Conservation (phyloP, 2,888 invertebrate genomes). For the Hyles lineata region DNA sequence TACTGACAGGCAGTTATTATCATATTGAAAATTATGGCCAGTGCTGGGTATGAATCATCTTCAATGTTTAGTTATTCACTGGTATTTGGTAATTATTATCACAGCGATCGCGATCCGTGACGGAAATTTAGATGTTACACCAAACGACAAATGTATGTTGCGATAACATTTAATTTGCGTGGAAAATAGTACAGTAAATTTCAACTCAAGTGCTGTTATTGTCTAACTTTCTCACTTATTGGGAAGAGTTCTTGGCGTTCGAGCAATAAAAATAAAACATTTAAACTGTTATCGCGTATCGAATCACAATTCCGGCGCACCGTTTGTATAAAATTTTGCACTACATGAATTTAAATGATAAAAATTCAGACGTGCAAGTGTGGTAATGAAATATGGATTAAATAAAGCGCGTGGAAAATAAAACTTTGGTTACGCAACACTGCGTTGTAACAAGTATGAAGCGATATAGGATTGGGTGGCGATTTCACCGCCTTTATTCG, state of each 20-base stretch:
- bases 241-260: slow-evolving; percentile 46
- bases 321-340: slow-evolving; percentile 52
- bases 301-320: slow-evolving; percentile 44
- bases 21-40: not conserved
- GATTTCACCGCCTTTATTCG: slow-evolving; percentile 71
- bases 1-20: slow-evolving; percentile 13
- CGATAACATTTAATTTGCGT: slow-evolving; percentile 23
- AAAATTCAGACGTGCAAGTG: slow-evolving; percentile 28
- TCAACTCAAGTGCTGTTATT: slow-evolving; percentile 46
- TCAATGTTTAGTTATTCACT: not conserved
- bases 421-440: slow-evolving; percentile 65
- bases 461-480: slow-evolving; percentile 74
- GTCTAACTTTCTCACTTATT: slow-evolving; percentile 50
- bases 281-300: slow-evolving; percentile 51
- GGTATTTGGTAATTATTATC: no score
- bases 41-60: no score
- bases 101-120: not conserved
- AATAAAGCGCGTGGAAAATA: slow-evolving; percentile 51
- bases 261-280: slow-evolving; percentile 54
- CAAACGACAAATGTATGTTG: slow-evolving; percentile 10
- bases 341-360: slow-evolving; percentile 49
- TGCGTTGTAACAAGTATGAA: slow-evolving; percentile 61
- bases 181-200: slow-evolving; percentile 39
- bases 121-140: not conserved
- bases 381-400: slow-evolving; percentile 69